Percentiles rank a stretch among this genome's conserved stretches.
Conservation (phyloP, 2,797 vertebrate genomes). For the Craterocephalus amniculus region DNA sequence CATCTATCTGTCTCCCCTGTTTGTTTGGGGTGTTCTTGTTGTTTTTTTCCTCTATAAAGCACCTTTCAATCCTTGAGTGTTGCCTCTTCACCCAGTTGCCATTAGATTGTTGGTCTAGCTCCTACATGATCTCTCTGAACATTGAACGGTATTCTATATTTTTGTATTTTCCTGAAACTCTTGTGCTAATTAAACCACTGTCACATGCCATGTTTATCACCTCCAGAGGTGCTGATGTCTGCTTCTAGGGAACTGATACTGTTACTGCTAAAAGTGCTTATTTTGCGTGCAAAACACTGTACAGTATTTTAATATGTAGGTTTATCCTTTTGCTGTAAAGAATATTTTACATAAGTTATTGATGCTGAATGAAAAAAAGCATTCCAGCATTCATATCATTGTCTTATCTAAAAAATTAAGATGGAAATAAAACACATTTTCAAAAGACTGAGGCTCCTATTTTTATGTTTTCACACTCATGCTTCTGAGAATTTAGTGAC, state of each 20-base stretch:
- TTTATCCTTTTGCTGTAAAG: conserved; percentile 66
- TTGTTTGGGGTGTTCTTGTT: conserved; percentile 2
- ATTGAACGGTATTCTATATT: conserved; percentile 60
- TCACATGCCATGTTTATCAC: conserved; percentile 33
- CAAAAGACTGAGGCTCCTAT: conserved; percentile 25
- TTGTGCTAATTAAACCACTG: conserved; percentile 16
- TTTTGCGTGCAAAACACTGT: conserved; percentile 56
- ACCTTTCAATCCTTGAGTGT: conserved; percentile 18
- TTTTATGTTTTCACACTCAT: neutral
- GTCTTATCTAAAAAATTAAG: conserved; percentile 18
- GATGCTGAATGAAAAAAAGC: conserved; percentile 48
- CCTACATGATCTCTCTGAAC: conserved; percentile 16
- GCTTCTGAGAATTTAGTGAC: too few relatives aligned
- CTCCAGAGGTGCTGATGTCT: conserved; percentile 34
- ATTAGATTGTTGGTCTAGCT: conserved; percentile 23
- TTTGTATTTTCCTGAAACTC: conserved; percentile 60
- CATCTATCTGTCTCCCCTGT: neutral
- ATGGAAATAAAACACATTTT: conserved; percentile 74
- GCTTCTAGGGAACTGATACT: conserved; percentile 31
- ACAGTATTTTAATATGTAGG: conserved; percentile 76
- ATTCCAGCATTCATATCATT: conserved; percentile 55
- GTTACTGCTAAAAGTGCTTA: conserved; percentile 47
- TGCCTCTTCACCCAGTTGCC: conserved; percentile 36
- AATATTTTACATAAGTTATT: conserved; percentile 77
- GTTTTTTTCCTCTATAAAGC: conserved; percentile 4